Evolutionary conservation across 2,888 invertebrate genomes (phyloP).

Genomic region (Oligia strigilis): DNA sequence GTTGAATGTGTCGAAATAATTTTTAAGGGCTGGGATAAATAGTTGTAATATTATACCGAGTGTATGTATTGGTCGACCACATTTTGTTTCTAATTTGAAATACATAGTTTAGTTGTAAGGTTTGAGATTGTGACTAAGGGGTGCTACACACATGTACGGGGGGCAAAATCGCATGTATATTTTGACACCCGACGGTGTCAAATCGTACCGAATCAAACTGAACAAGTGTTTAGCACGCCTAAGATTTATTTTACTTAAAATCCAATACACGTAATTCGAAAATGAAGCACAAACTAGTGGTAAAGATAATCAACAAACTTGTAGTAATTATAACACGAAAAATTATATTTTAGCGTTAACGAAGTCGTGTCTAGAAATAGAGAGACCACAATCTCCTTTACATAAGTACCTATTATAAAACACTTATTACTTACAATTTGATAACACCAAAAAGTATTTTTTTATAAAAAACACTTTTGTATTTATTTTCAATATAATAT

Average conservation of each 20-base stretch:
- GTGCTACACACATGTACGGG: neutral
- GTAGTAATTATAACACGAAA: neutral
- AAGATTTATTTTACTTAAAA: neutral
- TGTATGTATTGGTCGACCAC: neutral
- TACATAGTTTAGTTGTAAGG: neutral
- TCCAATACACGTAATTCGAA: neutral
- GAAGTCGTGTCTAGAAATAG: neutral
- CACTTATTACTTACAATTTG: slow-evolving; percentile 12
- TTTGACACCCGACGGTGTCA: neutral
- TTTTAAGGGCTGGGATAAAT: slow-evolving; percentile 55
- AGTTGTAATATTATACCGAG: slow-evolving; percentile 32
- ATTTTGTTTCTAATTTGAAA: neutral
- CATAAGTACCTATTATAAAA: neutral
- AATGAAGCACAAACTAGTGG: slow-evolving; percentile 38
- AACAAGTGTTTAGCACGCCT: neutral
- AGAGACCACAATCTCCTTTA: slow-evolving; percentile 26
- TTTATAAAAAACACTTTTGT: neutral
- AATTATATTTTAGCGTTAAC: neutral
- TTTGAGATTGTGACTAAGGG: slow-evolving; percentile 24
- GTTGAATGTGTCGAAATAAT: slow-evolving; percentile 45
- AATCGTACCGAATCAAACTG: neutral
- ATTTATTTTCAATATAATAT: neutral
- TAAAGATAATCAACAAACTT: slow-evolving; percentile 2
- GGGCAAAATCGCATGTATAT: neutral
- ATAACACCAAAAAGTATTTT: slow-evolving; percentile 22